Percentiles rank a stretch among this genome's conserved stretches.
Evolutionary conservation across 2,888 invertebrate species (phyloP).

Genomic region (Meta bourneti): DNA sequence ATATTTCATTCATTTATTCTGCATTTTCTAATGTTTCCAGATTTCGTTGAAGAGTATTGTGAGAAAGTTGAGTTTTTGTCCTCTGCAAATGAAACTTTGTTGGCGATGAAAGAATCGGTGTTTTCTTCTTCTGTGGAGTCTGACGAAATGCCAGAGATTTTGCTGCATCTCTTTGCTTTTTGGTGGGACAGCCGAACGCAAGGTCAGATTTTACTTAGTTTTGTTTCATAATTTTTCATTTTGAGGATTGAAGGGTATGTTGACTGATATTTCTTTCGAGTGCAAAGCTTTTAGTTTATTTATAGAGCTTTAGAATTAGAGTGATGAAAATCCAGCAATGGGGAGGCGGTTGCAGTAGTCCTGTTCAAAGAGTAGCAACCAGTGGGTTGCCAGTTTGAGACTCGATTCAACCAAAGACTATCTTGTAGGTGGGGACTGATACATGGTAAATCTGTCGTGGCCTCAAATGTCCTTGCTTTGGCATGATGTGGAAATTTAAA

Average conservation of each 20-base stretch:
- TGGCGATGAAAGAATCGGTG: constrained; percentile 35
- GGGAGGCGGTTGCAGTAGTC: too few species aligned
- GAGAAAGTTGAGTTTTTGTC: constrained; percentile 46
- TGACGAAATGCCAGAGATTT: constrained; percentile 54
- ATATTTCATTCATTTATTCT: too few species aligned
- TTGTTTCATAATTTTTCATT: neutral
- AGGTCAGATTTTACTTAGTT: constrained; percentile 2
- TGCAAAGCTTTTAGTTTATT: neutral
- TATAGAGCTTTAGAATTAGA: neutral
- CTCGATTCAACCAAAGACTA: too few species aligned
- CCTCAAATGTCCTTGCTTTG: too few species aligned
- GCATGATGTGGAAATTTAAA: too few species aligned
- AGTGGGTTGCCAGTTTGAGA: too few species aligned
- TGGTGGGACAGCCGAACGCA: constrained; percentile 12
- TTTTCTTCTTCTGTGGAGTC: constrained; percentile 4
- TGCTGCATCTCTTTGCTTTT: constrained; percentile 65
- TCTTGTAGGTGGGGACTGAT: too few species aligned
- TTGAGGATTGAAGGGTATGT: neutral
- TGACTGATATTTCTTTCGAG: neutral
- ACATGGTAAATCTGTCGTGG: too few species aligned
- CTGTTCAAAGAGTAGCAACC: too few species aligned
- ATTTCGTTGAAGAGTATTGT: constrained; percentile 43
- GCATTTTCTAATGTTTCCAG: constrained; percentile 1
- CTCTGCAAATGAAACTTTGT: constrained; percentile 42
- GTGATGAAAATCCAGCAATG: too few species aligned